These are phyloP conservation scores for Cossypha dichroa DNA, from an alignment of 2,797 vertebrate species.

Conservation along the genomic window DNA sequence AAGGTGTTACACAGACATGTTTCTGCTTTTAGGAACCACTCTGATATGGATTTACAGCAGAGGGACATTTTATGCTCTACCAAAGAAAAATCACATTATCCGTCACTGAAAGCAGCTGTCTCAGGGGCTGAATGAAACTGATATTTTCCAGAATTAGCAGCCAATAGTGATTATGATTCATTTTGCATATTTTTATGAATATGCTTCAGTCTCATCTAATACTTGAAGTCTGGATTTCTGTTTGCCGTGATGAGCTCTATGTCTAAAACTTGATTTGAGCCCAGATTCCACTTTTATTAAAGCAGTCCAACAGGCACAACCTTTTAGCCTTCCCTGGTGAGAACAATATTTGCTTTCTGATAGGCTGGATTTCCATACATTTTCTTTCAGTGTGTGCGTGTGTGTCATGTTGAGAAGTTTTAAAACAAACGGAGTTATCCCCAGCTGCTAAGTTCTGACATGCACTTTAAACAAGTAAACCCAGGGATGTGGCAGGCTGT, in stretches of 20 bases:
- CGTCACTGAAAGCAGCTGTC: neutral
- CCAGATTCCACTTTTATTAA: neutral
- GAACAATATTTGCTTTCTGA: slow-evolving; percentile 81
- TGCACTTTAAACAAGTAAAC: slow-evolving; percentile 78
- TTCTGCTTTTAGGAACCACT: slow-evolving; percentile 20
- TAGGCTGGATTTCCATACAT: slow-evolving; percentile 75
- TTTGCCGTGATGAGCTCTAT: neutral
- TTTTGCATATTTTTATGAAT: slow-evolving; percentile 16
- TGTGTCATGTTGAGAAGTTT: slow-evolving; percentile 72
- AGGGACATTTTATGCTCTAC: neutral
- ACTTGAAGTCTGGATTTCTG: neutral
- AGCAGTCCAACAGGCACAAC: slow-evolving; percentile 45
- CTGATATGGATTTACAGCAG: neutral
- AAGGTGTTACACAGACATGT: neutral
- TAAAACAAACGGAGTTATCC: slow-evolving; percentile 74
- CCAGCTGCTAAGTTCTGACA: slow-evolving; percentile 81
- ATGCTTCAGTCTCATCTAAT: neutral
- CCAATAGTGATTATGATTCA: neutral
- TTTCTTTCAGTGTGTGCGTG: neutral
- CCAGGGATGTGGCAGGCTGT: slow-evolving; percentile 1
- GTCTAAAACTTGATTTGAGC: neutral
- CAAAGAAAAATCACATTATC: neutral
- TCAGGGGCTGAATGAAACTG: neutral
- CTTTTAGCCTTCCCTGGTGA: slow-evolving; percentile 48
- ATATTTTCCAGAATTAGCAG: slow-evolving; percentile 7